phyloP scores from a whole-genome alignment of 1,140 invertebrate genomes.

The Pentalonia nigronervosa region DNA sequence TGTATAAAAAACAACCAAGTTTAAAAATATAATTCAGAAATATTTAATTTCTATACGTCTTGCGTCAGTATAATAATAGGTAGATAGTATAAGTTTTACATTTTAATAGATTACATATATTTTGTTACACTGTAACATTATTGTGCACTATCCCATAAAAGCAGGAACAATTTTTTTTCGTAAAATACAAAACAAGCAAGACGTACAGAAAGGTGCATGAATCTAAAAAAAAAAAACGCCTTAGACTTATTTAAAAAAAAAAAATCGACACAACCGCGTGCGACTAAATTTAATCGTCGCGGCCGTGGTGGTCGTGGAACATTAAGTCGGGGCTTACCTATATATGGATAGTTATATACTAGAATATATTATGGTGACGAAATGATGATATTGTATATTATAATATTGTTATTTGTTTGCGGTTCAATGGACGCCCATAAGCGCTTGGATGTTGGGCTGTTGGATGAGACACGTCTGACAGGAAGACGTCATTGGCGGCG shows the following conservation, averaged over 20 bases:
- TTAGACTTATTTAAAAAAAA: neutral
- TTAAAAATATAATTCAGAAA: neutral
- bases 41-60: neutral
- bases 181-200: neutral
- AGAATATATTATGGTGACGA: neutral
- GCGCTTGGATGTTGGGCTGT: constrained; percentile 37
- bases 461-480: constrained; percentile 53
- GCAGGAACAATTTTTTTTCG: neutral
- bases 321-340: neutral
- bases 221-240: neutral
- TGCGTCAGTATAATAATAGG: neutral
- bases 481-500: neutral
- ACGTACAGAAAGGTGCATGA: neutral
- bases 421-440: constrained; percentile 51
- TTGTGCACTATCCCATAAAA: neutral
- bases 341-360: constrained; percentile 13
- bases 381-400: neutral
- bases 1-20: neutral
- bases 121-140: neutral
- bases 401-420: neutral
- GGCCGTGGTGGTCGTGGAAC: neutral
- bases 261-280: neutral
- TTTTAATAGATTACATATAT: neutral
- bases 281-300: neutral
- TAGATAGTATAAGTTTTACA: neutral